These are phyloP conservation scores for Heteronetta atricapilla DNA, from an alignment of 2,113 vertebrate genomes.

Conservation along the genomic window DNA sequence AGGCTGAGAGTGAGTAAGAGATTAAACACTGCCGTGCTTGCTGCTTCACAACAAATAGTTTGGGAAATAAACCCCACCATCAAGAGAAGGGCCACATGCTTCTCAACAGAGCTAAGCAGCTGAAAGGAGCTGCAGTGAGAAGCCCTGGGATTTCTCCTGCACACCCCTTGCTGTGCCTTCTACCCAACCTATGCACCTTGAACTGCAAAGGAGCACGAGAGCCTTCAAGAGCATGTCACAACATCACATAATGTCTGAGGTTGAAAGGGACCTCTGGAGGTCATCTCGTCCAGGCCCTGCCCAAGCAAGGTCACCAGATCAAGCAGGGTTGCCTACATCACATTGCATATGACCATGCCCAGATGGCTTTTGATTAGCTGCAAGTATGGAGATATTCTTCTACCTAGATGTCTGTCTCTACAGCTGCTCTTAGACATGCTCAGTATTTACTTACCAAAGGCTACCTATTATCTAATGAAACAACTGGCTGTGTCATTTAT, in stretches of 20 bases:
- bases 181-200: neutral
- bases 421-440: neutral
- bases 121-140: neutral
- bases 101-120: neutral
- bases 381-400: neutral
- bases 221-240: fast-evolving
- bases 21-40: neutral
- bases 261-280: neutral
- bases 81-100: neutral
- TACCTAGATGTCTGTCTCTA: neutral
- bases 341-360: neutral
- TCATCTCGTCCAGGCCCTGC: neutral
- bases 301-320: neutral
- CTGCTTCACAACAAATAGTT: neutral
- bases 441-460: neutral
- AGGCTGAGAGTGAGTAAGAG: neutral
- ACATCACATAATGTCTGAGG: neutral
- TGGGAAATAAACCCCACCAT: neutral
- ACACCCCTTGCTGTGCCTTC: neutral
- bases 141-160: neutral
- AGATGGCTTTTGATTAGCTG: neutral
- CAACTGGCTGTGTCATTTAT: neutral
- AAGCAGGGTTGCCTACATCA: neutral
- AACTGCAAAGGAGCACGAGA: neutral
- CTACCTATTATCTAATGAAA: neutral